Evolutionary conservation across 1,140 invertebrate genomes (phyloP).

Genomic region (Meteorus sp.): DNA sequence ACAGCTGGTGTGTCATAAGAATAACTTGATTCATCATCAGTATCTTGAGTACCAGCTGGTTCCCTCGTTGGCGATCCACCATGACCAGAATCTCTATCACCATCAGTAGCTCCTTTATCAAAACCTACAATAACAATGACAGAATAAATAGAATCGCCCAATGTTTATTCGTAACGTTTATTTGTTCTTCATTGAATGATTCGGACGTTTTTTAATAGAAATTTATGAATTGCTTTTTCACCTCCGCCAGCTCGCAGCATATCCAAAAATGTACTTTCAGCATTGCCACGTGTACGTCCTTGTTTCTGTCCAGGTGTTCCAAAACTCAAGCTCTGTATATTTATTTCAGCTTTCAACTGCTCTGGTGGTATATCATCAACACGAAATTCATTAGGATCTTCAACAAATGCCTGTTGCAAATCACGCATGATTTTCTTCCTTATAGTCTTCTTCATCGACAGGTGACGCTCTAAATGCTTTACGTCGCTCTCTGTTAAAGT

Average conservation of each 20-base stretch:
- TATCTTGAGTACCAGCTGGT: slow-evolving; percentile 47
- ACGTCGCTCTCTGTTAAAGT: slow-evolving; percentile 70
- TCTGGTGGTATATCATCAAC: slow-evolving; percentile 69
- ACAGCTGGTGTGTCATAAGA: slow-evolving; percentile 51
- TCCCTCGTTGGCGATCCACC: slow-evolving; percentile 59
- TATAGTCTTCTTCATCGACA: slow-evolving; percentile 87
- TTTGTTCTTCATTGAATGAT: too few species aligned
- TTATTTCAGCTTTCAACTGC: slow-evolving; percentile 69
- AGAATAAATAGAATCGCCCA: slow-evolving; percentile 15
- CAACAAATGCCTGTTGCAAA: slow-evolving; percentile 74
- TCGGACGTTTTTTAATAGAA: too few species aligned
- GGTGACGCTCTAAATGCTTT: slow-evolving; percentile 76
- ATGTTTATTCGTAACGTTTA: too few species aligned
- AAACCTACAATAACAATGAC: slow-evolving; percentile 36
- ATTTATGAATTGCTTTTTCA: too few species aligned
- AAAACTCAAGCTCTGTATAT: slow-evolving; percentile 69
- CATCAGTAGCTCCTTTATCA: slow-evolving; percentile 59
- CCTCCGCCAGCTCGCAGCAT: slow-evolving; percentile 64
- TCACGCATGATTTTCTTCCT: slow-evolving; percentile 84
- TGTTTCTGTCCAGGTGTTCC: slow-evolving; percentile 53
- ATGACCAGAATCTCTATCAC: slow-evolving; percentile 62
- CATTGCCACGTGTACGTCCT: slow-evolving; percentile 58
- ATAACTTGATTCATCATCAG: slow-evolving; percentile 53
- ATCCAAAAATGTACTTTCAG: slow-evolving; percentile 70
- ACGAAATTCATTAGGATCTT: slow-evolving; percentile 73